Evolutionary conservation across 1,140 invertebrate genomes (phyloP).

Genomic region (Nasonia vitripennis): DNA sequence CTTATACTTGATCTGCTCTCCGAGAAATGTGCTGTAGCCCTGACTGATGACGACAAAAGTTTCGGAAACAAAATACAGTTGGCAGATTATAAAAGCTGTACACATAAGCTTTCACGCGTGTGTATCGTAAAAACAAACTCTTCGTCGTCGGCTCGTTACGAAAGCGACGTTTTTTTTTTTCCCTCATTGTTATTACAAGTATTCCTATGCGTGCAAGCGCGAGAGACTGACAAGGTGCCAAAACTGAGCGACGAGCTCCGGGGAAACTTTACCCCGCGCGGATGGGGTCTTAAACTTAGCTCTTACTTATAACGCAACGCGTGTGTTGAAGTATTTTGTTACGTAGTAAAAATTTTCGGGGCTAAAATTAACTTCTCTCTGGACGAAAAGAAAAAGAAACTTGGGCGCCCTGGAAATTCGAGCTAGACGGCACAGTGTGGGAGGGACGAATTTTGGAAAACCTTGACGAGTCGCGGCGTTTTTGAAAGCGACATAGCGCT

Average conservation of each 20-base stretch:
- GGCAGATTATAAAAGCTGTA: background rate
- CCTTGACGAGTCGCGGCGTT: no score
- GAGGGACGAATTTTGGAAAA: no score
- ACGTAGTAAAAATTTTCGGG: background rate
- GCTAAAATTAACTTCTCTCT: conserved; percentile 2
- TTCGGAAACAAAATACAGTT: no score
- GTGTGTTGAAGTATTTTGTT: background rate
- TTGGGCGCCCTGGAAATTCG: background rate
- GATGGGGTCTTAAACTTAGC: background rate
- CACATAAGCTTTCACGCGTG: background rate
- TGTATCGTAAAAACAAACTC: background rate
- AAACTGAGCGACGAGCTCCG: background rate
- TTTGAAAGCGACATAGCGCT: no score
- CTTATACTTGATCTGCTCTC: no score
- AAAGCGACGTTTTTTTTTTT: background rate
- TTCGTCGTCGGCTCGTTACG: background rate
- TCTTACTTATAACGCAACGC: background rate
- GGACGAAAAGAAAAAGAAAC: background rate
- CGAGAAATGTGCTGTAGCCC: no score
- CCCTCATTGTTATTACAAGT: background rate
- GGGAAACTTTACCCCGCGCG: background rate
- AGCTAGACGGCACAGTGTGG: background rate
- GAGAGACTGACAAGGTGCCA: background rate
- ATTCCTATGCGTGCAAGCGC: background rate
- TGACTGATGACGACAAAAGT: no score